Percentiles rank a stretch among this genome's conserved stretches.
These are phyloP conservation scores for Silurus meridionalis DNA, from an alignment of 2,113 vertebrate genomes.

Conservation along the genomic window DNA sequence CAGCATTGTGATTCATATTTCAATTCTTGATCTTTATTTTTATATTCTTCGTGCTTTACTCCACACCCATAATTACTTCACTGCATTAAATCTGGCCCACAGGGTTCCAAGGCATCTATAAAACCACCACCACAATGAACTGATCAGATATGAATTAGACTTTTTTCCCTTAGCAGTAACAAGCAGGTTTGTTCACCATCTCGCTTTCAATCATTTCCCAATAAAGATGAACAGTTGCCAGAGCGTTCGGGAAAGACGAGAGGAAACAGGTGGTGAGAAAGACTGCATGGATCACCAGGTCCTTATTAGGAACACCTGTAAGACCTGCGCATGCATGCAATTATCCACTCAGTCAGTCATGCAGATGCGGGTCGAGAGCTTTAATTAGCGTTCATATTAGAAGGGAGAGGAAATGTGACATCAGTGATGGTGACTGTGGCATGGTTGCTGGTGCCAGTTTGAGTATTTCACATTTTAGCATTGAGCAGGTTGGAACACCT, in stretches of 20 bases:
- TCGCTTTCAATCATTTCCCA: neutral
- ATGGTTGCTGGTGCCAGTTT: neutral
- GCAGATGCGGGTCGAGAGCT: neutral
- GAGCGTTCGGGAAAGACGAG: neutral
- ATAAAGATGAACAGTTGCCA: neutral
- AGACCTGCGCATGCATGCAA: neutral
- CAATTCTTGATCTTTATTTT: neutral
- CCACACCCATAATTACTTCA: neutral
- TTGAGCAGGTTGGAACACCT: neutral
- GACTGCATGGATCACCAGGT: neutral
- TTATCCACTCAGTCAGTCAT: neutral
- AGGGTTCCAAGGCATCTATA: neutral
- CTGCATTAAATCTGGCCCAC: neutral
- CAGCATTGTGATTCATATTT: neutral
- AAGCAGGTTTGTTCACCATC: neutral
- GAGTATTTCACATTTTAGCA: neutral
- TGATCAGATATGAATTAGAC: constrained; percentile 1
- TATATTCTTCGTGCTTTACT: no score
- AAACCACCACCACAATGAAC: neutral
- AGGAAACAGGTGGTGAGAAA: neutral
- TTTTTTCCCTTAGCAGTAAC: neutral
- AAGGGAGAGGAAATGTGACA: neutral
- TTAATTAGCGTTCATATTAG: neutral
- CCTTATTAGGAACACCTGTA: neutral
- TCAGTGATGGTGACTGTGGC: neutral